A percentile compares a stretch with the other conserved stretches of the same genome.
Conservation (phyloP, 2,888 invertebrate genomes). For the Drosophila paranaensis region DNA sequence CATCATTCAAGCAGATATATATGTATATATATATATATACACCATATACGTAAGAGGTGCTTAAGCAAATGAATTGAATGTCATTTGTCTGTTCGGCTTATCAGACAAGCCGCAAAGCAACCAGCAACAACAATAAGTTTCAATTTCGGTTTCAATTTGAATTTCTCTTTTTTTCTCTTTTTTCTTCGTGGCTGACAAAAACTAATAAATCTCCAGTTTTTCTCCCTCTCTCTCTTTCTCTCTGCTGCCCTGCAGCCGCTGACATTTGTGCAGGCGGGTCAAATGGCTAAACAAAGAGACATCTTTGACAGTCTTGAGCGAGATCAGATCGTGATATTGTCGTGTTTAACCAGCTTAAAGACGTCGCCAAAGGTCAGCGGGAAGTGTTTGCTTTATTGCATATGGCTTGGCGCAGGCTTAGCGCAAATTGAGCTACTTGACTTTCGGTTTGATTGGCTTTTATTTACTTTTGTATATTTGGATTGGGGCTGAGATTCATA, state of each 20-base stretch:
- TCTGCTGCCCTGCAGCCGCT: slow-evolving; percentile 52
- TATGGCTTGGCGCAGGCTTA: background rate
- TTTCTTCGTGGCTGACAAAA: slow-evolving; percentile 24
- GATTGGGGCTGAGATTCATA: background rate
- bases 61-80: slow-evolving; percentile 44
- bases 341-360: slow-evolving; percentile 15
- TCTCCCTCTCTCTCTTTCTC: background rate
- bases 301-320: slow-evolving; percentile 20
- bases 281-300: slow-evolving; percentile 44
- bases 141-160: slow-evolving; percentile 68
- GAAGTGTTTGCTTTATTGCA: background rate
- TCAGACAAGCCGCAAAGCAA: slow-evolving; percentile 43
- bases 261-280: slow-evolving; percentile 67
- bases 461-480: background rate
- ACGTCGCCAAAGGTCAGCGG: slow-evolving; percentile 4
- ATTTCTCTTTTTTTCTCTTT: slow-evolving; percentile 10
- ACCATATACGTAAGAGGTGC: slow-evolving; percentile 20
- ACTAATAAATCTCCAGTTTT: slow-evolving; percentile 60
- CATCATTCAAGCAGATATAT: slow-evolving; percentile 10
- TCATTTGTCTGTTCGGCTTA: slow-evolving; percentile 55
- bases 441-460: background rate
- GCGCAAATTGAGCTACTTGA: slow-evolving; percentile 1
- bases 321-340: slow-evolving; percentile 38
- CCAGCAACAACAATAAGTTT: slow-evolving; percentile 36
- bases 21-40: background rate